Evolutionary conservation across 2,113 vertebrate species (phyloP).

Genomic region (Sturnus vulgaris): DNA sequence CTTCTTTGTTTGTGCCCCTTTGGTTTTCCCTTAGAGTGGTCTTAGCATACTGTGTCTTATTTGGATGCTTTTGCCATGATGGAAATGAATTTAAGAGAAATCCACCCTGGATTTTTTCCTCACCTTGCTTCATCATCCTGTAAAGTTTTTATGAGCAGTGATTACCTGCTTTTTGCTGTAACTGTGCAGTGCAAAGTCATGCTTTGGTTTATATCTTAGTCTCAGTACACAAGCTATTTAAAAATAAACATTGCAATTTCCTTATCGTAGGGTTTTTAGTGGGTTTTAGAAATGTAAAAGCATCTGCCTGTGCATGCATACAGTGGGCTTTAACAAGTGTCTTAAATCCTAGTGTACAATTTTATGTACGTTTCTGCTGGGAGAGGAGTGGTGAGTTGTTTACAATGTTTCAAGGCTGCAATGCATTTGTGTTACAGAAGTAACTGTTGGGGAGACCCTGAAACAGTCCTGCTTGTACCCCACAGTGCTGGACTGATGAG

Average conservation of each 20-base stretch:
- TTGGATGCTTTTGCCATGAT: not conserved
- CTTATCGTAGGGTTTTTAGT: not conserved
- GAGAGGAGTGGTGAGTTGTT: not conserved
- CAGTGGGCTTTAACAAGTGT: not conserved
- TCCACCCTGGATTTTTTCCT: not conserved
- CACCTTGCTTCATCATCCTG: not conserved
- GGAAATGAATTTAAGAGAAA: not conserved
- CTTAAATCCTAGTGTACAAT: not conserved
- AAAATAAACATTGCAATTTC: not conserved
- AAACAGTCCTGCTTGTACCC: not conserved
- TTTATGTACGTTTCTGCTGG: not conserved
- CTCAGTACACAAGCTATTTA: not conserved
- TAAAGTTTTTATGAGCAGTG: not conserved
- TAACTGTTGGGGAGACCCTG: not conserved
- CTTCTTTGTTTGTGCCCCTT: not conserved
- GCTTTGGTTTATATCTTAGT: not conserved
- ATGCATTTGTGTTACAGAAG: not conserved
- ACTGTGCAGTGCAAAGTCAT: not conserved
- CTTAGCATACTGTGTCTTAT: rapidly evolving
- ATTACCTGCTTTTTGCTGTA: not conserved
- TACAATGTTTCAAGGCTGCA: not conserved
- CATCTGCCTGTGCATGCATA: not conserved
- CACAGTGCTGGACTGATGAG: not conserved
- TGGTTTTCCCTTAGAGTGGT: not conserved
- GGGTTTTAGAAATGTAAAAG: not conserved